Percentiles rank a stretch among this genome's conserved stretches.
phyloP scores from a whole-genome alignment of 2,113 vertebrate genomes.

The Psammodynastes pulverulentus region DNA sequence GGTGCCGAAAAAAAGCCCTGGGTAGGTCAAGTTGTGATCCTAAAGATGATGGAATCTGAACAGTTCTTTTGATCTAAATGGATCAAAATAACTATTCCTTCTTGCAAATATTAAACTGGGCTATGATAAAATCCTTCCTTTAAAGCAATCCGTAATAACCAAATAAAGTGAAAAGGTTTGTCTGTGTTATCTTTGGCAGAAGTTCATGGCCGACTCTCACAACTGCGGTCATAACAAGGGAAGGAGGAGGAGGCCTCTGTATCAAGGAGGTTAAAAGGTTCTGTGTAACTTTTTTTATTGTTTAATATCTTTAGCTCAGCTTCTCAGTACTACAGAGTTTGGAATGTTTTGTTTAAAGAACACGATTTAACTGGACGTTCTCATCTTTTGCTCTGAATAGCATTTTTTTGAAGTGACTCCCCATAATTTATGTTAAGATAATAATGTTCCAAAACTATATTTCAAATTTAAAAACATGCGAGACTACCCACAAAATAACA shows the following conservation, averaged over 20 bases:
- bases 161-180: conserved; percentile 48
- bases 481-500: neutral
- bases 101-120: conserved; percentile 40
- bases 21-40: neutral
- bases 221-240: conserved; percentile 39
- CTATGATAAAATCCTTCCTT: conserved; percentile 47
- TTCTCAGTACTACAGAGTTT: conserved; percentile 29
- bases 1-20: no score
- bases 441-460: conserved; percentile 5
- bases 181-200: conserved; percentile 44
- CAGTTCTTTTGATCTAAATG: conserved; percentile 38
- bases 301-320: conserved; percentile 56
- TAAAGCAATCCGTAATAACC: conserved; percentile 56
- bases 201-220: conserved; percentile 46
- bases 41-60: neutral
- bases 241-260: conserved; percentile 43
- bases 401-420: conserved; percentile 14
- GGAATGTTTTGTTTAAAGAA: conserved; percentile 54
- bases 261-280: conserved; percentile 53
- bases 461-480: conserved; percentile 28
- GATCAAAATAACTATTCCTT: conserved; percentile 38
- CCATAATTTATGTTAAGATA: conserved; percentile 31
- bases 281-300: conserved; percentile 36
- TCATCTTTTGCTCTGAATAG: conserved; percentile 25
- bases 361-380: conserved; percentile 42